Base-by-base conservation (phyloP, 2,888 invertebrate genomes). In the Epinotia ramella region DNA sequence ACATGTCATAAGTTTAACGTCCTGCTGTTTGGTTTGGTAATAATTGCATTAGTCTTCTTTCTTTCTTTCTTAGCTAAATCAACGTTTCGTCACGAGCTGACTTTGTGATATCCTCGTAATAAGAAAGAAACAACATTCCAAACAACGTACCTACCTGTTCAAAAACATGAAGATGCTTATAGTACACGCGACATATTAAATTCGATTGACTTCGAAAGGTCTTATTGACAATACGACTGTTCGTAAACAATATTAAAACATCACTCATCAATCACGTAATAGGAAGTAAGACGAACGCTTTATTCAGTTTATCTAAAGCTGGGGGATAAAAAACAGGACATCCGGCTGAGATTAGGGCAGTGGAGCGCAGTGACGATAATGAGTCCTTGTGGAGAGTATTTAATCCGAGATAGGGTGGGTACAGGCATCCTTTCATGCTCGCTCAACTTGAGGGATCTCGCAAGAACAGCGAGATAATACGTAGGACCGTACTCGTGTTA, bases 291-390 rank as follows among this genome's bases (percentile, higher is more conserved):
- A 59, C 24, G 20, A 46, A 60, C 24, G 69, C 69, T 69, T 46
- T 60, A 46, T 60, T 46, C 44, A 46, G n/a, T 69, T 24, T 24
- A 46, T 59, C 59, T n/a, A 59, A 69, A 69, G 59, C 69, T 13
- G 16, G 46, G n/a, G 59, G 59, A 69, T 46, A 69, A 69, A 59
- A 69, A 69, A 69, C 69, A 69, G 69, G 69, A 69, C 60, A 28
- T 69, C 69, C 69, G 69, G 24, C 44, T 40, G 44, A 69, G 60
- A 69, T 69, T 69, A 69, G 59, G 69, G 69, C 69, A 69, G 40
- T 40, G 44, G 59, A 60, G 59, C 46, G 46, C 46, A 69, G 69
- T 60, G 69, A 69, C 69, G 69, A 69, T 69, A 69, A 69, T 69
- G 69, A 69, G 59, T 59, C 59, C 60, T 69, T 69, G 46, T 60